Evolutionary conservation across 2,797 vertebrate species (phyloP).

Genomic region (Florisuga fusca): DNA sequence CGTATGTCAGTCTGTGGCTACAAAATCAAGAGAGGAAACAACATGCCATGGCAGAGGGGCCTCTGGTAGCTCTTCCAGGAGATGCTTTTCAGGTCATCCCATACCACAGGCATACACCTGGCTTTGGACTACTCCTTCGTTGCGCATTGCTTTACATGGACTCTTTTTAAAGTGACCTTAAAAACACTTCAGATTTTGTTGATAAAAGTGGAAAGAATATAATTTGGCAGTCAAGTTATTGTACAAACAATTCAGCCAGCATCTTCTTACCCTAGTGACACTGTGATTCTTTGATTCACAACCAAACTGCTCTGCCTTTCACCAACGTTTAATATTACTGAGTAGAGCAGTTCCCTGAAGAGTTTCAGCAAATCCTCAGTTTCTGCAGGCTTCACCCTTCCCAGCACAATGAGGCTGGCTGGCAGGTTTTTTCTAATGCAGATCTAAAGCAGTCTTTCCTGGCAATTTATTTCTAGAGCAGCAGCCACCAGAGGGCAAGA

Average conservation of each 20-base stretch:
- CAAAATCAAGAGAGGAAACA: background rate
- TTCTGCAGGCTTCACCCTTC: background rate
- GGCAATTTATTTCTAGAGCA: background rate
- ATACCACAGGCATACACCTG: background rate
- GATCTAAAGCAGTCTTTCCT: background rate
- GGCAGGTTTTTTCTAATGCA: background rate
- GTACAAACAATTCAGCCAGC: background rate
- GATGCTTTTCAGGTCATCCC: background rate
- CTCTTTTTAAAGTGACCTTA: background rate
- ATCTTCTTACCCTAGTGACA: background rate
- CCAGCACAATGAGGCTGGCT: background rate
- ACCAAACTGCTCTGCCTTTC: background rate
- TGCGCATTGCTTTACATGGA: background rate
- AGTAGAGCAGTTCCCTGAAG: background rate
- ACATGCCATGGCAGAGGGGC: fast-evolving
- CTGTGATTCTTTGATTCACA: background rate
- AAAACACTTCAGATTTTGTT: background rate
- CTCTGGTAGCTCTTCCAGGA: background rate
- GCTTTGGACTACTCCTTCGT: background rate
- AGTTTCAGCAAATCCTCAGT: background rate
- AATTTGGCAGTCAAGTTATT: background rate
- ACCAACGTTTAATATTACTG: background rate
- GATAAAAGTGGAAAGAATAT: background rate
- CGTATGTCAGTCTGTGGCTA: background rate
- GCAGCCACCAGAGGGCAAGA: constrained; percentile 34